Conservation (phyloP, 1,140 invertebrate species). For the Propsilocerus akamusi region DNA sequence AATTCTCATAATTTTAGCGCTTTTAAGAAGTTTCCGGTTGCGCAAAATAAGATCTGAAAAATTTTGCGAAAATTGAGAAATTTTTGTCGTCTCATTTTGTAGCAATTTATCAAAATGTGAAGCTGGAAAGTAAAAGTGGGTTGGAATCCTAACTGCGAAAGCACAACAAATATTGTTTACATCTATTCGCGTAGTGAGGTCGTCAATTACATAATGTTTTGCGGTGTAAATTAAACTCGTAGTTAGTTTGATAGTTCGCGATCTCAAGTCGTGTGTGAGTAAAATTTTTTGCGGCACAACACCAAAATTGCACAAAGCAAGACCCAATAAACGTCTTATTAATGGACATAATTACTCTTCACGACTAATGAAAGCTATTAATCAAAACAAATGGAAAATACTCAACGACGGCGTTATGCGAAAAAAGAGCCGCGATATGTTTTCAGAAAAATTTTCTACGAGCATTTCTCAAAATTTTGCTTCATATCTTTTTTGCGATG, state of each 20-base stretch:
- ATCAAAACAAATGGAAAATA: not conserved
- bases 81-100: conserved; percentile 1
- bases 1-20: not conserved
- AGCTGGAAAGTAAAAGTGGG: not conserved
- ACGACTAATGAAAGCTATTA: not conserved
- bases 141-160: not conserved
- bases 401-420: not conserved
- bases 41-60: not conserved
- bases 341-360: not conserved
- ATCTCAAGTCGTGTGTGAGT: not conserved
- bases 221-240: not conserved
- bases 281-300: not conserved
- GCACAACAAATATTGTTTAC: not conserved
- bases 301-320: not conserved
- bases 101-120: conserved; percentile 2
- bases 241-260: not conserved
- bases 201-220: not conserved
- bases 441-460: not conserved
- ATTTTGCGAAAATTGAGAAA: not conserved
- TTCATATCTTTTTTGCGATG: not conserved
- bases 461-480: not conserved
- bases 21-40: not conserved
- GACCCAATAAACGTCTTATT: not conserved
- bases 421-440: not conserved
- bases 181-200: not conserved